phyloP scores from a whole-genome alignment of 2,797 vertebrate genomes.

The Scleropages formosus region DNA sequence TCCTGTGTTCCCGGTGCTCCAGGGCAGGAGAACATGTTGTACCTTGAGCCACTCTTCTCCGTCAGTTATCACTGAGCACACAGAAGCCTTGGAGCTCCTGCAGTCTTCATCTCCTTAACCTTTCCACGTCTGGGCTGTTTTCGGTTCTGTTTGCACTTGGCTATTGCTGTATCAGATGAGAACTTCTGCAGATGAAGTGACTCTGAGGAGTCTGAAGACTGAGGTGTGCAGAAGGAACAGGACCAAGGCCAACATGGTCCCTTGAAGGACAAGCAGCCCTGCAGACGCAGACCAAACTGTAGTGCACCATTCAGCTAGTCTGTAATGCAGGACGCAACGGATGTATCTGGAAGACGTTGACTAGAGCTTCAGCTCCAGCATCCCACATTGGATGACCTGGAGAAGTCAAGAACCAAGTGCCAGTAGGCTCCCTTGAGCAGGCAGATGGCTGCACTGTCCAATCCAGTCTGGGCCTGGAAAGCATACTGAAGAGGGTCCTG shows the following conservation, averaged over 20 bases:
- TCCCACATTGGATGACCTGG: not conserved
- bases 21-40: no score
- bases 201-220: not conserved
- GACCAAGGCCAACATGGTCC: no score
- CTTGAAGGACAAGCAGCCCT: no score
- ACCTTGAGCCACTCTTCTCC: no score
- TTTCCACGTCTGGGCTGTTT: not conserved
- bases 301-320: not conserved
- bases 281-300: no score
- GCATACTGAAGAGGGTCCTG: constrained; percentile 2
- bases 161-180: not conserved
- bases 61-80: not conserved
- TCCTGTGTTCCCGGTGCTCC: no score
- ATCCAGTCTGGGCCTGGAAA: not conserved
- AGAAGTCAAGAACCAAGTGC: constrained; percentile 1
- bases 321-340: not conserved
- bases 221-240: not conserved
- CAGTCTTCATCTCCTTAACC: not conserved
- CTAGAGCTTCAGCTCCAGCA: not conserved
- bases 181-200: not conserved
- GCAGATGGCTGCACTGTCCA: constrained; percentile 16
- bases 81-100: not conserved
- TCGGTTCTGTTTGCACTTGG: no score
- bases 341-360: not conserved
- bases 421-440: constrained; percentile 11